Evolutionary conservation across 2,113 vertebrate species (phyloP).

Genomic region (Takifugu flavidus): DNA sequence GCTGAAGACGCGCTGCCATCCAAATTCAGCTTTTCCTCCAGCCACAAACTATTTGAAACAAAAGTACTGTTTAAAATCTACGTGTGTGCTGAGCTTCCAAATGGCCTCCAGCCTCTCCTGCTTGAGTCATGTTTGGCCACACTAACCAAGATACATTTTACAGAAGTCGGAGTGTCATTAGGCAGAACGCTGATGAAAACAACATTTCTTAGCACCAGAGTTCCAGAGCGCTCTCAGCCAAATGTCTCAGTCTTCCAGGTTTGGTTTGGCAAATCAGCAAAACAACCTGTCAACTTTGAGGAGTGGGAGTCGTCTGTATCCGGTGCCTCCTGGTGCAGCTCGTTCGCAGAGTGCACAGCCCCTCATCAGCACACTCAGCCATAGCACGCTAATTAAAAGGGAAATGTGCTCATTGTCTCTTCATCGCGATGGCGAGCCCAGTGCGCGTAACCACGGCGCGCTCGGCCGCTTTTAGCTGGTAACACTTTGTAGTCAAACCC

Average conservation of each 20-base stretch:
- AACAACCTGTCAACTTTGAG: background rate
- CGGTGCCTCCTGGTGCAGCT: no score
- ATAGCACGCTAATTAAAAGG: no score
- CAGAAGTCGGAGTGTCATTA: slow-evolving; percentile 4
- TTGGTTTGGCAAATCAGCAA: background rate
- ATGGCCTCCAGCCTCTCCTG: background rate
- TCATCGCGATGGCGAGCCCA: no score
- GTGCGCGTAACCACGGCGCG: no score
- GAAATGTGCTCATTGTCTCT: no score
- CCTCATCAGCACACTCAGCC: no score
- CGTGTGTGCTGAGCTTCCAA: background rate
- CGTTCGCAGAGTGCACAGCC: no score
- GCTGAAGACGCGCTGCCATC: background rate
- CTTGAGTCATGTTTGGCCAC: background rate
- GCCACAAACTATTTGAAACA: slow-evolving; percentile 6
- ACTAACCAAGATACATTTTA: background rate
- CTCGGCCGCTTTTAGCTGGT: no score
- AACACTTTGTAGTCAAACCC: no score
- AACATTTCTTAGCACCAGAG: background rate
- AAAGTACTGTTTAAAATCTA: background rate
- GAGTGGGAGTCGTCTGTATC: no score
- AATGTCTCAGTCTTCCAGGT: background rate
- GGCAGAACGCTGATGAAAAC: slow-evolving; percentile 2
- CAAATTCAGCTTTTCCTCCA: slow-evolving; percentile 14
- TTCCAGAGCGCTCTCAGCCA: background rate